phyloP scores from a whole-genome alignment of 2,113 vertebrate species.

The Lucifuga dentata region DNA sequence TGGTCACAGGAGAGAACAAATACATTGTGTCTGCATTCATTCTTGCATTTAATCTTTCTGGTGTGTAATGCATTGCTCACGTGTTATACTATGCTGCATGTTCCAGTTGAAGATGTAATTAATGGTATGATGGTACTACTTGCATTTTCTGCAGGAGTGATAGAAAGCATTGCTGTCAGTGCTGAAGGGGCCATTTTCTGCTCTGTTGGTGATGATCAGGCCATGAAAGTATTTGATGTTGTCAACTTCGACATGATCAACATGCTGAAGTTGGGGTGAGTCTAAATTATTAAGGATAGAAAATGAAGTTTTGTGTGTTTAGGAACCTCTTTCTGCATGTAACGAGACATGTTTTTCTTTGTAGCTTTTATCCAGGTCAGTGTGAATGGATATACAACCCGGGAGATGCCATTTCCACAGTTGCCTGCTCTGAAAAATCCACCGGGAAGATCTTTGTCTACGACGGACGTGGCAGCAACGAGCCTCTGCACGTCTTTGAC shows the following conservation, averaged over 20 bases:
- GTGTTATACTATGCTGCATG: too few species aligned
- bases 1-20: too few species aligned
- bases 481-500: constrained; percentile 91
- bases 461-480: constrained; percentile 91
- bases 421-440: constrained; percentile 96
- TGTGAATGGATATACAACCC: constrained; percentile 98
- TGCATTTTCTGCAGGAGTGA: constrained; percentile 83
- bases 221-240: constrained; percentile 99
- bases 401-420: constrained; percentile 94
- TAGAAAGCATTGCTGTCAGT: constrained; percentile 93
- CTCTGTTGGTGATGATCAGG: constrained; percentile 96
- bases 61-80: too few species aligned
- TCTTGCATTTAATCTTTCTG: too few species aligned
- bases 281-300: constrained; percentile 17
- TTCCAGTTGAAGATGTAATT: too few species aligned
- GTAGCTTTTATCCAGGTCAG: constrained; percentile 92
- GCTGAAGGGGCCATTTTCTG: constrained; percentile 93
- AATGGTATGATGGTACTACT: neutral
- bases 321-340: neutral
- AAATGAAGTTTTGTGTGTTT: neutral
- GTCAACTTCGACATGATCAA: constrained; percentile 99
- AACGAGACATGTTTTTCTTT: neutral
- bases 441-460: constrained; percentile 97
- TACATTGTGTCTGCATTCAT: too few species aligned
- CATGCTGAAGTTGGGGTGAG: constrained; percentile 97